Percentiles rank a stretch among this genome's conserved stretches.
Conservation (phyloP, 2,113 vertebrate species). For the Ceuthmochares aereus region DNA sequence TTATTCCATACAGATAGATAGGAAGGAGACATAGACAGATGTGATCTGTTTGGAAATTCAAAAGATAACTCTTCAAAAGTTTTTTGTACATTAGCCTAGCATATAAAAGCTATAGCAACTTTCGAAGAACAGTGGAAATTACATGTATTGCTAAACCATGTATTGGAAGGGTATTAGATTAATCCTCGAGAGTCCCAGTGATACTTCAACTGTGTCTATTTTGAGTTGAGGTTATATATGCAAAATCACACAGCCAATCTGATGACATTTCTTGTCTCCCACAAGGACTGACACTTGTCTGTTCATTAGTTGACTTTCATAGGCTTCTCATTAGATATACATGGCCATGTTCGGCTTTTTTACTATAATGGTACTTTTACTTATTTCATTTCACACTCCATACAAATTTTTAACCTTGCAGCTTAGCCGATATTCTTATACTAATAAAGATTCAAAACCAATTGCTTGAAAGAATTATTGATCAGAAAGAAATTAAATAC, state of each 20-base stretch:
- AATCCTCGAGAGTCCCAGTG: neutral
- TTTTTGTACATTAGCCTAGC: neutral
- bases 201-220: slow-evolving; percentile 2
- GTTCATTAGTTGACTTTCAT: slow-evolving; percentile 1
- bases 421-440: neutral
- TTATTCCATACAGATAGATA: neutral
- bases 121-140: neutral
- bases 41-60: neutral
- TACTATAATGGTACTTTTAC: neutral
- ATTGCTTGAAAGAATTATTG: neutral
- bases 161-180: neutral
- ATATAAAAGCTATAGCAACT: neutral
- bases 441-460: neutral
- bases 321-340: neutral
- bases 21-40: neutral
- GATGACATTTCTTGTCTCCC: neutral
- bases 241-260: slow-evolving; percentile 13
- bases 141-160: neutral
- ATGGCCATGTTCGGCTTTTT: neutral
- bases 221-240: neutral
- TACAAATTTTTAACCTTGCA: neutral
- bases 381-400: neutral
- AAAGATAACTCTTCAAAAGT: neutral
- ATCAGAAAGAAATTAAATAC: neutral
- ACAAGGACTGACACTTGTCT: neutral